phyloP scores from a whole-genome alignment of 1,140 invertebrate species.

The Drosophila bocqueti region DNA sequence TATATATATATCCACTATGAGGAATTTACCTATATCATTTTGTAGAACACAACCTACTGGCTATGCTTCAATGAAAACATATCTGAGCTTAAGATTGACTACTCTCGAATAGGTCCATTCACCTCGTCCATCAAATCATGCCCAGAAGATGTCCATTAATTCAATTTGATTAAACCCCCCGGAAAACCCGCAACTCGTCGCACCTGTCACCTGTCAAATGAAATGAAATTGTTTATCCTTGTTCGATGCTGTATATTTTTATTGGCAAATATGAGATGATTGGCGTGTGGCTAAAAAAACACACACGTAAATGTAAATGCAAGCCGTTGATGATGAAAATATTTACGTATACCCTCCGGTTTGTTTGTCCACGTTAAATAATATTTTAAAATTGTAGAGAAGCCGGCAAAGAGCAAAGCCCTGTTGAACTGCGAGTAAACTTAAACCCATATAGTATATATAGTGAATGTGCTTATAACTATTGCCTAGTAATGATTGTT shows the following conservation, averaged over 20 bases:
- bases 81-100: conserved; percentile 54
- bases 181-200: background rate
- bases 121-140: conserved; percentile 35
- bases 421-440: conserved; percentile 42
- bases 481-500: conserved; percentile 75
- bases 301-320: conserved; percentile 24
- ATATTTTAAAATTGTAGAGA: conserved; percentile 38
- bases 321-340: conserved; percentile 24
- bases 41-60: conserved; percentile 20
- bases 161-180: conserved; percentile 8
- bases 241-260: conserved; percentile 31
- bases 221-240: conserved; percentile 56
- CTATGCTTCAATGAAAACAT: conserved; percentile 43
- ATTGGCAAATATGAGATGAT: conserved; percentile 39
- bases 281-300: conserved; percentile 20
- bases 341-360: conserved; percentile 7
- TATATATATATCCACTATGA: conserved; percentile 13
- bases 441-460: conserved; percentile 28
- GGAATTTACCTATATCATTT: conserved; percentile 32
- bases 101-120: conserved; percentile 27
- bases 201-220: conserved; percentile 38
- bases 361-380: conserved; percentile 32
- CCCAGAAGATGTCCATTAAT: conserved; percentile 21
- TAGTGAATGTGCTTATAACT: conserved; percentile 70
- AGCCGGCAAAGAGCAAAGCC: conserved; percentile 21